Conservation (phyloP, 2,797 vertebrate genomes). For the Chloroceryle amazona region DNA sequence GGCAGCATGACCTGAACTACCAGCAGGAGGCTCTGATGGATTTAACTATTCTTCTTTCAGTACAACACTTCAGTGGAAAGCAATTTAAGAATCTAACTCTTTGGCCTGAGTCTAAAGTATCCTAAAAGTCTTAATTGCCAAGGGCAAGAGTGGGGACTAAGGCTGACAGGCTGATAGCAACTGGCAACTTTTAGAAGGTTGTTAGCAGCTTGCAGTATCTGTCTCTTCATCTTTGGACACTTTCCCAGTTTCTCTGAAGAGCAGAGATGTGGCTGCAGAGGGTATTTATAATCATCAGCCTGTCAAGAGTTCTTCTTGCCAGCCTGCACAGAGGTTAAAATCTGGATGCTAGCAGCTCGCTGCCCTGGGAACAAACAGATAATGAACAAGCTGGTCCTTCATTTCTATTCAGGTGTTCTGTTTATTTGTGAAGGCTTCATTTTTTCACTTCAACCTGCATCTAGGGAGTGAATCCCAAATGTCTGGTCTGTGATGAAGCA, state of each 20-base stretch:
- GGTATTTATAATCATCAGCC: not conserved
- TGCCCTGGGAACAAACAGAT: not conserved
- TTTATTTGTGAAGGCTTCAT: not conserved
- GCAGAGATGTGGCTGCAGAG: not conserved
- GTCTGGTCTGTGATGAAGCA: not conserved
- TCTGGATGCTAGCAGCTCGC: not conserved
- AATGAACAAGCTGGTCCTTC: not conserved
- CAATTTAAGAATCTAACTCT: not conserved
- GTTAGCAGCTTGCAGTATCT: not conserved
- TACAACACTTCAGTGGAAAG: not conserved
- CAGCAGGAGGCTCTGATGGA: conserved; percentile 25
- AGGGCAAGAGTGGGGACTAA: not conserved
- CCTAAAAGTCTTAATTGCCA: not conserved
- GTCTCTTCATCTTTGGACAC: fast-evolving
- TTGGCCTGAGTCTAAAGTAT: not conserved
- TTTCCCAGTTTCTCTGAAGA: not conserved
- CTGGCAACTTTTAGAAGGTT: not conserved
- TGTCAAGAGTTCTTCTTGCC: not conserved
- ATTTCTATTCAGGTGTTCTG: not conserved
- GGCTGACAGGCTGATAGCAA: not conserved
- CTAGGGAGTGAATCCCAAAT: not conserved
- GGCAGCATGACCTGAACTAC: not conserved
- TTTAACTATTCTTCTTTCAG: not conserved
- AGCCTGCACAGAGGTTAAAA: not conserved
- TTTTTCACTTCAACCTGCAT: not conserved